Evolutionary conservation across 2,113 vertebrate species (phyloP).

Genomic region (Percina caprodes): DNA sequence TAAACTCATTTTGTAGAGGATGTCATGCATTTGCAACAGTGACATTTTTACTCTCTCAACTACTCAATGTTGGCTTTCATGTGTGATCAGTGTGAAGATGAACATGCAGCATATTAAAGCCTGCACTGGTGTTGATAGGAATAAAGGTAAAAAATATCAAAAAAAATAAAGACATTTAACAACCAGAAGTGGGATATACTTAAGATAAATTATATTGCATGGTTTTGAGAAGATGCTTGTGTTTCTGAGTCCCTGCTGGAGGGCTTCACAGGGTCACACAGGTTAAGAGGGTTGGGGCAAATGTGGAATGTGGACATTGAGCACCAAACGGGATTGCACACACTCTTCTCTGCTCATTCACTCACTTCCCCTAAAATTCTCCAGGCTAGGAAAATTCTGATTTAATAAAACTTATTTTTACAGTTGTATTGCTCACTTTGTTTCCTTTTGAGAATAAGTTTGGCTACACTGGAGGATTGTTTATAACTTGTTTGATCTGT

Average conservation of each 20-base stretch:
- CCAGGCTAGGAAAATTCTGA: neutral
- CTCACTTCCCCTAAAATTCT: neutral
- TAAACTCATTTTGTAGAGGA: slow-evolving; percentile 36
- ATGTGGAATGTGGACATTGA: slow-evolving; percentile 22
- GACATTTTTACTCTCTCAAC: neutral
- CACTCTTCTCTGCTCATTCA: neutral
- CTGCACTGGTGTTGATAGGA: neutral
- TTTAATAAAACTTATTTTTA: neutral
- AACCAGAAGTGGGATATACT: neutral
- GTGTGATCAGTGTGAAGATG: slow-evolving; percentile 1
- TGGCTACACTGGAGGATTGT: neutral
- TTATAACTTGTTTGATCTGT: neutral
- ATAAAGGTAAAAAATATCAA: neutral
- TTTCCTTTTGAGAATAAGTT: neutral
- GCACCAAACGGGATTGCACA: neutral
- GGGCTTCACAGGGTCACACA: slow-evolving; percentile 16
- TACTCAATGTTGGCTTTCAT: neutral
- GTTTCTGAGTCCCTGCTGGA: slow-evolving; percentile 38
- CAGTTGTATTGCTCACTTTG: neutral
- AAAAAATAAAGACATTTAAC: neutral
- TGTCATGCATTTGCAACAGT: slow-evolving; percentile 14
- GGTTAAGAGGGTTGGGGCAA: slow-evolving; percentile 42
- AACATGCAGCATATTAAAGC: neutral
- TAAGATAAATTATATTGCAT: neutral
- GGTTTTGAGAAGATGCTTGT: slow-evolving; percentile 32